Base-by-base conservation (phyloP, 1,140 invertebrate species). In the Pectinophora gossypiella region DNA sequence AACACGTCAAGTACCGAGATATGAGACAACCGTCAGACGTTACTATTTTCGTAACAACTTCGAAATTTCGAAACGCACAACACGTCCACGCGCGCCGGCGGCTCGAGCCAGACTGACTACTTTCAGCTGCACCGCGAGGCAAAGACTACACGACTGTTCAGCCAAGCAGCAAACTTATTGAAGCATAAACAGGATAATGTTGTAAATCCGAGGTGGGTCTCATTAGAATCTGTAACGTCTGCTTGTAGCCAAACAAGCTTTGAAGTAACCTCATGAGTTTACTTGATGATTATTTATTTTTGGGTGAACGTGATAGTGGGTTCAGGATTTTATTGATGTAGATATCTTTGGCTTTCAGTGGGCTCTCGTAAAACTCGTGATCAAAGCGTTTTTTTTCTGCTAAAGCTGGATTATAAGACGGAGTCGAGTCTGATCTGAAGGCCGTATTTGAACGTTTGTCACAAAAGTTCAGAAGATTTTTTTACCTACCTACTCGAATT, bases 41-140 rank as follows among this genome's bases (percentile, higher is more conserved):
- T 54, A 68, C 64, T 72, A 72, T 72, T 72, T 70, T 68, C 69
- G 69, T 70, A 56, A 57, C 43, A 69, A 69, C 59, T 65, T 58
- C 19, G 42, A 23, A 50, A 18, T 38, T 54, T 50, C 27, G 56
- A 44, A 51, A 40, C 36, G 36, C 36, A 15, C 13, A 12, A 9
- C 56, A 19, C 68, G 54, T 54, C 64, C 60, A 48, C 45, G 58
- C 65, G 44, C 51, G 27, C 10, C 57, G 27, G 52, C 48, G 22
- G 56, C 43, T 51, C 38, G 56, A 35, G 54, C 56, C 51, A 45
- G 50, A 72, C 68, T 75, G 66, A 54, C 54, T 3, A 51, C 48
- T 44, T 63, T 61, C 56, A 51, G 45, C 50, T 62, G n/a, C n/a
- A n/a, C 56, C 56, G 57, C 57, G 38, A 56, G 54, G 54, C 63